Evolutionary conservation across 2,888 invertebrate genomes (phyloP), one percentile per base, ranked within the genome.

Genomic region (Cerceris rybyensis): DNA sequence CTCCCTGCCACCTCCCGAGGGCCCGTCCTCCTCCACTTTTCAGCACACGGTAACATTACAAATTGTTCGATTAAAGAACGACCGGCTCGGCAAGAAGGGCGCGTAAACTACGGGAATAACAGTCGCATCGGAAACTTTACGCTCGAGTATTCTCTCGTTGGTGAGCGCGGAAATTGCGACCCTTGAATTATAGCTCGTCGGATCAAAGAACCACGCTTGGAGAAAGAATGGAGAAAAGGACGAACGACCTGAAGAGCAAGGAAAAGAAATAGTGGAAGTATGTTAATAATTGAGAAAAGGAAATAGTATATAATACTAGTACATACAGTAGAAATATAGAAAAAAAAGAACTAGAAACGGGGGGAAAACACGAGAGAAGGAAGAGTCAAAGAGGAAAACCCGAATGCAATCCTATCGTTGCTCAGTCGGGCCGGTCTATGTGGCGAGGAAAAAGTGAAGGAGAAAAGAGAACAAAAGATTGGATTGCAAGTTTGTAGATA

Each of bases 161-260:
- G 52, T 64, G 74, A 60, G 46, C 54, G 43, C 46, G 70, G 75
- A 75, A 75, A 80, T 80, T 80, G 80, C 75, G 68, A 41, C 41
- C 68, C 60, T 68, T 80, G 80, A 80, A 79, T 80, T 80, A 75
- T 70, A 80, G 80, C 80, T 63, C 49, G 46, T 43, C 54, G 80
- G 75, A 79, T 80, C 80, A 79, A 80, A 80, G 58, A 61, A 60
- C 70, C 61, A 59, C 17, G 52, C 50, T 59, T 54, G 67, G 63
- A 76, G 57, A 61, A 67, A 63, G 63, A 72, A 63, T 50, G 60
- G 58, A 60, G 65, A 46, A 41, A 39, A 65, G 14, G 49, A 65
- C 60, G 28, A 9, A 58, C 46, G 16, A 7, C 16, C 49, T 28
- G n/a, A 41, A 28, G 28, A 28, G 28, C 4, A 4, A 28, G 52